phyloP scores from a whole-genome alignment of 2,113 vertebrate species.

The Sus scrofa region T2T-Sscrofa CM000828.6:53981501-53982000 shows the following conservation, averaged over 20 bases:
- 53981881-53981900: neutral
- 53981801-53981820: neutral
- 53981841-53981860: neutral
- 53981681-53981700: too few species aligned
- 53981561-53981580: neutral
- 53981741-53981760: neutral
- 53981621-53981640: neutral
- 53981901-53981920: neutral
- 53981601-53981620: neutral
- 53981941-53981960: neutral
- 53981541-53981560: neutral
- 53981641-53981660: neutral
- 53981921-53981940: neutral
- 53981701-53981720: neutral
- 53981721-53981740: neutral
- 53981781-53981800: neutral
- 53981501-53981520: neutral
- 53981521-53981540: fast-evolving
- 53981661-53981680: neutral
- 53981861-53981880: neutral
- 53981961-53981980: neutral
- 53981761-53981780: neutral
- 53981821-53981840: neutral
- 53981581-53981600: too few species aligned
- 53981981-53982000: neutral